Percentiles rank a stretch among this genome's conserved stretches.
phyloP scores from a whole-genome alignment of 2,888 invertebrate genomes.

The Xestia ashworthii region DNA sequence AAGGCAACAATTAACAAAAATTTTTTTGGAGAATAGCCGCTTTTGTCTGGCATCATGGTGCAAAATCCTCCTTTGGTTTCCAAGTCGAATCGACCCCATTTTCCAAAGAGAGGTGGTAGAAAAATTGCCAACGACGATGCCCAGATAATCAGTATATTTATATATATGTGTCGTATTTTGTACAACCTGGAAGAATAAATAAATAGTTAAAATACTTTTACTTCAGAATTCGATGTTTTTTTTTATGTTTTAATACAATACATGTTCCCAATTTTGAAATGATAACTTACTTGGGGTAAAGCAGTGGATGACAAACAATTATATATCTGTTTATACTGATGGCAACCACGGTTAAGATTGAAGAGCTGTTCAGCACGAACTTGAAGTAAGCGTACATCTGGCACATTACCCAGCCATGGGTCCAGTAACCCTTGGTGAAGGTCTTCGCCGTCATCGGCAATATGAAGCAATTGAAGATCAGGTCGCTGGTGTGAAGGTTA shows the following conservation, averaged over 20 bases:
- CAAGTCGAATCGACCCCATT: constrained; percentile 95
- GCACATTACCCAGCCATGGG: constrained; percentile 92
- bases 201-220: not conserved
- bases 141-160: constrained; percentile 95
- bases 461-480: constrained; percentile 95
- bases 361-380: constrained; percentile 94
- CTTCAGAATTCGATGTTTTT: not conserved
- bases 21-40: constrained; percentile 91
- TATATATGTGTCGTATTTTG: constrained; percentile 91
- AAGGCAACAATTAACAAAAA: constrained; percentile 95
- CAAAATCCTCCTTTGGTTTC: constrained; percentile 94
- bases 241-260: not conserved
- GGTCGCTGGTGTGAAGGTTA: constrained; percentile 94
- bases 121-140: constrained; percentile 92
- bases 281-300: constrained; percentile 93
- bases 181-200: constrained; percentile 91
- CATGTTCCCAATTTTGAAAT: not conserved
- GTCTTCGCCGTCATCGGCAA: constrained; percentile 94
- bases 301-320: constrained; percentile 94
- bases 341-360: constrained; percentile 94
- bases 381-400: constrained; percentile 93
- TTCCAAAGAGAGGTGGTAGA: constrained; percentile 93
- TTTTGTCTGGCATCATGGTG: constrained; percentile 93
- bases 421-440: constrained; percentile 93
- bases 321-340: constrained; percentile 96